phyloP scores from a whole-genome alignment of 2,888 invertebrate species.

The Rhopalosiphum nymphaeae region DNA sequence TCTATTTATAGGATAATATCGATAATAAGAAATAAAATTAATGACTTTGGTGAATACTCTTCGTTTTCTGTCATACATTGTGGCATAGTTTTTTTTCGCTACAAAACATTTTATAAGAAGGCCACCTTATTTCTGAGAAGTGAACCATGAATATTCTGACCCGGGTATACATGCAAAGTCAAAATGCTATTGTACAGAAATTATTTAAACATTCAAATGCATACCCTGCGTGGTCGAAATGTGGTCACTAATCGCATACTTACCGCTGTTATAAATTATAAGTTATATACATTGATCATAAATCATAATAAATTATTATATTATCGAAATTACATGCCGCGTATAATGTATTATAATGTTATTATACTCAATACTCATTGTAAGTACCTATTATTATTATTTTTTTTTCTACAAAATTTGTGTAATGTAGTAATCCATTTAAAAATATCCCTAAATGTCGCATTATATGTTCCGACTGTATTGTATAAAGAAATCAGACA shows the following conservation, averaged over 20 bases:
- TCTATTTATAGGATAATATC: neutral
- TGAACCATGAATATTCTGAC: neutral
- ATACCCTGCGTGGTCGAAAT: neutral
- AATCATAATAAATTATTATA: neutral
- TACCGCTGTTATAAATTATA: neutral
- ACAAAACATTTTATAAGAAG: neutral
- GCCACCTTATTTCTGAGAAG: neutral
- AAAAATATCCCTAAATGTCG: slow-evolving; percentile 5
- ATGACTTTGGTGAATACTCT: neutral
- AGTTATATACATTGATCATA: neutral
- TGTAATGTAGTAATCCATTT: slow-evolving; percentile 48
- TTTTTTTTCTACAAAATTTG: neutral
- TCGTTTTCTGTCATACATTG: neutral
- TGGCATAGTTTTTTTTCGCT: neutral
- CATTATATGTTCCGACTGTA: slow-evolving; percentile 4
- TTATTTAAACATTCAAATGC: neutral
- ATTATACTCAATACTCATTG: neutral
- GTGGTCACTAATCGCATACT: neutral
- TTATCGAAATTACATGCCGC: neutral
- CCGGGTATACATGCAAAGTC: neutral
- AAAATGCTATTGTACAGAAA: neutral
- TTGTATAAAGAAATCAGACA: neutral
- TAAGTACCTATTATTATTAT: neutral
- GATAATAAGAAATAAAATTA: neutral
- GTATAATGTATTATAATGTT: neutral